These are phyloP conservation scores for Girardinus metallicus DNA, from an alignment of 2,797 vertebrate species.

Conservation along the genomic window DNA sequence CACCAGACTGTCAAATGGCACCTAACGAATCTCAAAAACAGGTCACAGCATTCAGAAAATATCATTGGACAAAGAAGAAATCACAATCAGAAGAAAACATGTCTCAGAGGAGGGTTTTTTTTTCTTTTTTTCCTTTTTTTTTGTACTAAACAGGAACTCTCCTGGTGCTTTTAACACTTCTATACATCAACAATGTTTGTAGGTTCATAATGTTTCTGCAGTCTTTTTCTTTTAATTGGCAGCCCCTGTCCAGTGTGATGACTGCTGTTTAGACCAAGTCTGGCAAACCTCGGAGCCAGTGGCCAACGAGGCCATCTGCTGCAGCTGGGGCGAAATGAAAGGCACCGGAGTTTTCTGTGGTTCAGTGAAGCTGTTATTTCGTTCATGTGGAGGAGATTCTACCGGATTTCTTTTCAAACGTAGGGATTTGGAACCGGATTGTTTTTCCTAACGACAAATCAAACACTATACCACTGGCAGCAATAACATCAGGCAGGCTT, in stretches of 20 bases:
- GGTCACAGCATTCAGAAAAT: constrained; percentile 77
- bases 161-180: constrained; percentile 57
- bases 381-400: constrained; percentile 55
- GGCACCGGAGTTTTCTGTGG: constrained; percentile 83
- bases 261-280: constrained; percentile 59
- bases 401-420: constrained; percentile 43
- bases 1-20: constrained; percentile 98
- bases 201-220: constrained; percentile 22
- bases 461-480: constrained; percentile 73
- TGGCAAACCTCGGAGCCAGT: constrained; percentile 67
- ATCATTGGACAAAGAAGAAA: constrained; percentile 69
- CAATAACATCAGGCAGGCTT: constrained; percentile 66
- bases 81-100: constrained; percentile 63
- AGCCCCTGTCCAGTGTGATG: constrained; percentile 60
- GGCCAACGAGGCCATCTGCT: constrained; percentile 65
- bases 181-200: constrained; percentile 68
- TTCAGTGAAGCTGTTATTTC: constrained; percentile 77
- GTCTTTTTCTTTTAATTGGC: constrained; percentile 45
- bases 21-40: constrained; percentile 83
- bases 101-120: constrained; percentile 57
- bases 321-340: constrained; percentile 75
- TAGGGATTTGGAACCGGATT: constrained; percentile 49
- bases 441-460: constrained; percentile 55
- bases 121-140: constrained; percentile 23
- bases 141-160: constrained; percentile 58